These are phyloP conservation scores for Actinostola sp. DNA, from an alignment of 92 coral and sea anemone species.

Conservation along the genomic window DNA sequence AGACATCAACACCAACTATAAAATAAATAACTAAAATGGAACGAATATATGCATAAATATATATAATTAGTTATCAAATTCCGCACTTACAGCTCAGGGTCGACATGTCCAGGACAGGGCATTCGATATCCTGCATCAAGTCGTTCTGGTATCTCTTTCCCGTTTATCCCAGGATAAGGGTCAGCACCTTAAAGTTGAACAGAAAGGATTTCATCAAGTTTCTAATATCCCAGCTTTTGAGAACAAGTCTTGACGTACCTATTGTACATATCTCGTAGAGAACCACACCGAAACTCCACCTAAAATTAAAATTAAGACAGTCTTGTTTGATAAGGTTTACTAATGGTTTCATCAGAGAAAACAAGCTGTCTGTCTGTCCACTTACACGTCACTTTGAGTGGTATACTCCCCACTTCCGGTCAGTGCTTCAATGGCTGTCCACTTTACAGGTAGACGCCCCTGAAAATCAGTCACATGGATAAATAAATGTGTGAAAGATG, in stretches of 20 bases:
- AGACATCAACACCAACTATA: too few species aligned
- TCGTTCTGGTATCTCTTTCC: conserved; percentile 56
- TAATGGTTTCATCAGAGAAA: too few species aligned
- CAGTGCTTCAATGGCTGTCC: conserved; percentile 70
- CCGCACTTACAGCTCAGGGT: conserved; percentile 42
- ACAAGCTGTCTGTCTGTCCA: not conserved
- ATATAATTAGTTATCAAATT: too few species aligned
- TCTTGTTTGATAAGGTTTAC: not conserved
- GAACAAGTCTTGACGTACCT: conserved; percentile 48
- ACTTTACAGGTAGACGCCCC: conserved; percentile 73
- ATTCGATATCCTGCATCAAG: conserved; percentile 54
- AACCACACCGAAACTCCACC: conserved; percentile 76
- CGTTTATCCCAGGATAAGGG: conserved; percentile 56
- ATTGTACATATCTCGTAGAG: conserved; percentile 69
- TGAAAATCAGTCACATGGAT: not conserved
- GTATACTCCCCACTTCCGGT: conserved; percentile 64
- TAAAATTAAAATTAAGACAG: not conserved
- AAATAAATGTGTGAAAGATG: too few species aligned
- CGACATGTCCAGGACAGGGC: conserved; percentile 60
- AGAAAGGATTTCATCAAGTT: too few species aligned
- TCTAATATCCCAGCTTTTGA: not conserved
- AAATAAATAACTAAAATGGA: too few species aligned
- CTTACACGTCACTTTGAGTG: conserved; percentile 53
- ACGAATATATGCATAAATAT: too few species aligned
- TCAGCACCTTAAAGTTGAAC: conserved; percentile 63